Evolutionary conservation across 2,888 invertebrate genomes (phyloP), one percentile per base, ranked within the genome.

Genomic region (Eristalinus sepulchralis): DNA sequence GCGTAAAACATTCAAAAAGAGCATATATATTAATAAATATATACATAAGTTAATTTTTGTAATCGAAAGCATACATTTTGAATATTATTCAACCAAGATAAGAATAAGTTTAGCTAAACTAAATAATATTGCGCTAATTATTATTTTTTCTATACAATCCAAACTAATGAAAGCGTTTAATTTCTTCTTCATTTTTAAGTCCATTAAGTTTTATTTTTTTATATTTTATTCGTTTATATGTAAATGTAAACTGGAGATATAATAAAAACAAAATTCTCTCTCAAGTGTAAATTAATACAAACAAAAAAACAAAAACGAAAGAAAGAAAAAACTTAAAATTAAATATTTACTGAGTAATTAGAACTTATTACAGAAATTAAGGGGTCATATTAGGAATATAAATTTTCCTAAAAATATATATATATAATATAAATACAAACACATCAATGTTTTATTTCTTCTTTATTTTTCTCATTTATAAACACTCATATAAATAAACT

Each of bases 351-450:
- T 72, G 63, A 79, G 17, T 78, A 83, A 79, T 79, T 78, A 83
- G 70, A 70, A 73, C 60, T 67, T 81, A 84, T 83, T 70, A 53
- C 79, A 60, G 22, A 63, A 59, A 68, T 84, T 64, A 85, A 76
- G 47, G 47, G 33, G 75, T 70, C 78, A 55, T 84, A 64, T 82
- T 75, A 78, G 86, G 73, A 86, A 82, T 78, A 57, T 86, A 78
- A 33, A 75, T 78, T 86, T 86, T 86, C 78, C 82, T 72, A 66
- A 66, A 83, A 70, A 81, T 78, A 84, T 77, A 27, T 27, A 27
- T 27, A 81, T 66, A 78, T 84, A 84, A 79, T 82, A 85, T 70
- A 83, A 84, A 77, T 78, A 78, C 84, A 81, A 88, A 83, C 80
- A 81, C 79, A 75, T 75, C 27, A 70, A 77, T 64, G 64, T 85